Percentiles rank a stretch among this genome's conserved stretches.
Conservation (phyloP, 2,797 vertebrate genomes). For the Etheostoma perlongum region DNA sequence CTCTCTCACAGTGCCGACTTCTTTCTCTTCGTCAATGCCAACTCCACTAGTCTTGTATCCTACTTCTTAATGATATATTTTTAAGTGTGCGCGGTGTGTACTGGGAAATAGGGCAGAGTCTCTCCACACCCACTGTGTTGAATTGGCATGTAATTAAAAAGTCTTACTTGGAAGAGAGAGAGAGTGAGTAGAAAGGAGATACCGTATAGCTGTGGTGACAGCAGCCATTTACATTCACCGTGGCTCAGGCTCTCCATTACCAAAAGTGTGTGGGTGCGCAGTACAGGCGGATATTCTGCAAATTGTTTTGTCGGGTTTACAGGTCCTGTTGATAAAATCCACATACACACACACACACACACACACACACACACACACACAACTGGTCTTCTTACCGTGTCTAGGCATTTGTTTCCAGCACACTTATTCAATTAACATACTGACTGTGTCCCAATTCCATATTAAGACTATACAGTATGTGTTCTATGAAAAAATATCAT, state of each 20-base stretch:
- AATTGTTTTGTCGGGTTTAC: slow-evolving; percentile 21
- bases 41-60: slow-evolving; percentile 26
- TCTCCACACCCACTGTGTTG: slow-evolving; percentile 60
- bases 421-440: not conserved
- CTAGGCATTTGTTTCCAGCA: slow-evolving; percentile 3
- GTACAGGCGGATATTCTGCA: slow-evolving; percentile 31
- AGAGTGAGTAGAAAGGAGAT: slow-evolving; percentile 12
- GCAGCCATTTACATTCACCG: slow-evolving; percentile 70
- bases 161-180: slow-evolving; percentile 40
- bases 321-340: slow-evolving; percentile 10
- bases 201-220: slow-evolving; percentile 44
- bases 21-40: slow-evolving; percentile 43
- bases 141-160: slow-evolving; percentile 81
- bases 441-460: not conserved
- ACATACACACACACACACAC: not conserved
- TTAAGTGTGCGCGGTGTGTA: slow-evolving; percentile 30
- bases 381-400: not conserved
- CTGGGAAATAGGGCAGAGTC: slow-evolving; percentile 54
- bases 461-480: not conserved
- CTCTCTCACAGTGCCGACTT: slow-evolving; percentile 16
- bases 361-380: not conserved
- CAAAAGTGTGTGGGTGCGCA: slow-evolving; percentile 29
- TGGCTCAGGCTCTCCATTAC: slow-evolving; percentile 42
- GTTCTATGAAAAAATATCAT: not conserved
- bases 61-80: slow-evolving; percentile 62